These are phyloP conservation scores for Agonopterix heracliana DNA, from an alignment of 2,888 invertebrate genomes.

Conservation along the genomic window DNA sequence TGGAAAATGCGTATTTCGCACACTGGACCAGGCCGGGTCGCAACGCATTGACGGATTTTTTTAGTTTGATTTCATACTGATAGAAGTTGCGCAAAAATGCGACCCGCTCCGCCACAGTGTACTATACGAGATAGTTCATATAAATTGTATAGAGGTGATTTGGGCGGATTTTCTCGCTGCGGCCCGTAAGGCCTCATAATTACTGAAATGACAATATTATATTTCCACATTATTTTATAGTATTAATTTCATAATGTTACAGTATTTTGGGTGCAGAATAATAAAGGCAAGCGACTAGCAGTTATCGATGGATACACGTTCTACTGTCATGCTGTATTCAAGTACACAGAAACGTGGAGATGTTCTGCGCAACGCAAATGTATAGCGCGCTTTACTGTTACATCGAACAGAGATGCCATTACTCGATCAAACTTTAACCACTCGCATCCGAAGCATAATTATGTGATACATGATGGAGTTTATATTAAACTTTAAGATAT, in stretches of 20 bases:
- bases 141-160: no score
- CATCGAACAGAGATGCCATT: not conserved
- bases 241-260: not conserved
- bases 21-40: no score
- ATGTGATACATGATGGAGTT: conserved; percentile 11
- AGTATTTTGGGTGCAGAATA: conserved; percentile 13
- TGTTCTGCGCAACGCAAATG: conserved; percentile 1
- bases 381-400: conserved; percentile 1
- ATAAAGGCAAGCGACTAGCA: conserved; percentile 4
- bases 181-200: no score
- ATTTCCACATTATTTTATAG: no score
- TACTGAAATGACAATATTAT: no score
- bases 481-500: not conserved
- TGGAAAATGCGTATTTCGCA: no score
- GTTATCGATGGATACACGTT: conserved; percentile 14
- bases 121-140: no score
- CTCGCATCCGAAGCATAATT: conserved; percentile 12
- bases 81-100: no score
- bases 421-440: conserved; percentile 7
- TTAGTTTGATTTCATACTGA: no score
- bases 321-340: conserved; percentile 1
- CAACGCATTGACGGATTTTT: no score
- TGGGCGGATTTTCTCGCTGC: no score
- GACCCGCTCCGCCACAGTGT: no score
- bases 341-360: not conserved